Conservation (phyloP, 1,140 invertebrate genomes). For the Drosophila eugracilis region DNA sequence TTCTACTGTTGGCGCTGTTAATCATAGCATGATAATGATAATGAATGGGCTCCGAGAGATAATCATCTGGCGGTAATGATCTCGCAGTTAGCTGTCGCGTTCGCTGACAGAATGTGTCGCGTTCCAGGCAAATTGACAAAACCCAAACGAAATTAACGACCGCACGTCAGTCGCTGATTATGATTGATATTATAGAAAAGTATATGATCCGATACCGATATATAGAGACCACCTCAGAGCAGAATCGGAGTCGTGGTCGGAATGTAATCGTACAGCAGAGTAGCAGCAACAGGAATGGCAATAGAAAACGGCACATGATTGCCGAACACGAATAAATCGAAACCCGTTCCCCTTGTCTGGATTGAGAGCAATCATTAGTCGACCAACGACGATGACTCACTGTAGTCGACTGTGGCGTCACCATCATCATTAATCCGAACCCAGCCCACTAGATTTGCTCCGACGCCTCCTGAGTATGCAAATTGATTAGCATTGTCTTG, state of each 20-base stretch:
- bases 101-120: constrained; percentile 37
- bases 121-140: constrained; percentile 28
- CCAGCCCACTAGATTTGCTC: constrained; percentile 32
- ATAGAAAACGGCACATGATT: constrained; percentile 44
- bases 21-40: constrained; percentile 33
- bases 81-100: constrained; percentile 30
- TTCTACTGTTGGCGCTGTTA: constrained; percentile 1
- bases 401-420: constrained; percentile 1
- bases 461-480: constrained; percentile 29
- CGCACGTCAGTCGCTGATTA: constrained; percentile 38
- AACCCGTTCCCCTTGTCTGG: constrained; percentile 17
- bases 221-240: constrained; percentile 17
- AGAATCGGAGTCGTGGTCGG: background rate
- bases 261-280: too few species aligned
- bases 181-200: constrained; percentile 48
- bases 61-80: constrained; percentile 65
- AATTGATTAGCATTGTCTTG: constrained; percentile 62
- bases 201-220: background rate
- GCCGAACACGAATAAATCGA: constrained; percentile 21
- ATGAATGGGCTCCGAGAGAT: constrained; percentile 33
- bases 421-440: constrained; percentile 25
- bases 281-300: constrained; percentile 23
- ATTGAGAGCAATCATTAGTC: constrained; percentile 25
- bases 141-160: constrained; percentile 59
- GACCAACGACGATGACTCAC: constrained; percentile 8